Evolutionary conservation across 2,113 vertebrate genomes (phyloP).

Genomic region (Etheostoma cragini): DNA sequence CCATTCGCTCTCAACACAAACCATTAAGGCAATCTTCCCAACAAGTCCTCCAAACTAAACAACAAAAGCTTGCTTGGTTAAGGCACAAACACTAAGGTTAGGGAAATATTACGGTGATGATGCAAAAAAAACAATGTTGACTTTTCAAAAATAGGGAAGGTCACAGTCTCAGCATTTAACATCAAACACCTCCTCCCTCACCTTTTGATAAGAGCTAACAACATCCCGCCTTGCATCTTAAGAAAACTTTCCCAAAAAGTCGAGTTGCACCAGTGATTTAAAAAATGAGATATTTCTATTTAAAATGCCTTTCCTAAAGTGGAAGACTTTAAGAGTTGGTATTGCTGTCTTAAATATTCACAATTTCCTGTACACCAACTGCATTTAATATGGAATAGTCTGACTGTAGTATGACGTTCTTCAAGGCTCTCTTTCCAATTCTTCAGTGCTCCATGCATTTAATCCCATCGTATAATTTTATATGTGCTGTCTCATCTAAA

Average conservation of each 20-base stretch:
- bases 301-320: no score
- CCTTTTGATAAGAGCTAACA: neutral
- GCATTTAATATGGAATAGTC: neutral
- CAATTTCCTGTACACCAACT: neutral
- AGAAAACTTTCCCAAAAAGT: no score
- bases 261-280: no score
- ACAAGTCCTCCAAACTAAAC: neutral
- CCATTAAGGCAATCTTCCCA: neutral
- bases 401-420: neutral
- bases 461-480: conserved; percentile 49
- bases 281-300: no score
- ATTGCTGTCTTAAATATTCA: no score
- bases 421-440: conserved; percentile 5
- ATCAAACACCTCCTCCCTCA: neutral
- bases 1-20: neutral
- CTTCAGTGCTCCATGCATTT: conserved; percentile 32
- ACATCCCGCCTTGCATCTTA: neutral
- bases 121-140: neutral
- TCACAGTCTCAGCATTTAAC: neutral
- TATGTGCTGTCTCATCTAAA: conserved; percentile 44
- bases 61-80: neutral
- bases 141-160: neutral
- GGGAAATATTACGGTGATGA: neutral
- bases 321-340: no score
- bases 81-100: neutral